Percentiles rank a stretch among this genome's conserved stretches.
phyloP scores from a whole-genome alignment of 1,140 invertebrate species.

The Pogonognathellus flavescens region DNA sequence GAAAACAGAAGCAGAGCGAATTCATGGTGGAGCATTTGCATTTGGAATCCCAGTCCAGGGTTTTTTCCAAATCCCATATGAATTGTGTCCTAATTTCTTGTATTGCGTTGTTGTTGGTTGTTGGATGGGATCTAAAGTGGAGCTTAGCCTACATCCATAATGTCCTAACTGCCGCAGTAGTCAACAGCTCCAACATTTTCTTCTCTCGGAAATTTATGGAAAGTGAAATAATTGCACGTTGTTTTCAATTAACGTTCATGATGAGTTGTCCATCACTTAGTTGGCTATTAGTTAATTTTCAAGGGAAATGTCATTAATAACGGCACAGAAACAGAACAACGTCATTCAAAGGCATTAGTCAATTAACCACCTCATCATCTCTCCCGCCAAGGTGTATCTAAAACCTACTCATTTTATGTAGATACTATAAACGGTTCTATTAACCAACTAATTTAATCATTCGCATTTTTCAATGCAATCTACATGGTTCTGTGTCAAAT shows the following conservation, averaged over 20 bases:
- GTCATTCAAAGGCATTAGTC: background rate
- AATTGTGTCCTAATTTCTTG: conserved; percentile 11
- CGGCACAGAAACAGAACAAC: background rate
- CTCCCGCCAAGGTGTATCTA: too few species aligned
- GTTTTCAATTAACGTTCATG: background rate
- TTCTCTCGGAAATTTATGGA: background rate
- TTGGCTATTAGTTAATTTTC: background rate
- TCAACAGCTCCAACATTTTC: background rate
- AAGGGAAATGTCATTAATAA: background rate
- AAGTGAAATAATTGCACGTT: background rate
- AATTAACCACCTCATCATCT: background rate
- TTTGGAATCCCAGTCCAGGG: background rate
- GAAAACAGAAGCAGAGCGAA: too few species aligned
- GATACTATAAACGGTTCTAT: too few species aligned
- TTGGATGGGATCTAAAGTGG: background rate
- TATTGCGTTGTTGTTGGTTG: background rate
- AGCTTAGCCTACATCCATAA: conserved; percentile 19
- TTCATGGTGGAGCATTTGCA: too few species aligned
- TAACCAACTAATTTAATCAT: too few species aligned
- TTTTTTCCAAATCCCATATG: background rate
- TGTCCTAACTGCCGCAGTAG: background rate
- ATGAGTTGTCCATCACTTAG: background rate
- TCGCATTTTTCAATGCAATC: too few species aligned
- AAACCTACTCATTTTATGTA: too few species aligned
- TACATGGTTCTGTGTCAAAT: too few species aligned